These are phyloP conservation scores for Fragum sueziense DNA, from an alignment of 2,888 invertebrate genomes.

Conservation along the genomic window DNA sequence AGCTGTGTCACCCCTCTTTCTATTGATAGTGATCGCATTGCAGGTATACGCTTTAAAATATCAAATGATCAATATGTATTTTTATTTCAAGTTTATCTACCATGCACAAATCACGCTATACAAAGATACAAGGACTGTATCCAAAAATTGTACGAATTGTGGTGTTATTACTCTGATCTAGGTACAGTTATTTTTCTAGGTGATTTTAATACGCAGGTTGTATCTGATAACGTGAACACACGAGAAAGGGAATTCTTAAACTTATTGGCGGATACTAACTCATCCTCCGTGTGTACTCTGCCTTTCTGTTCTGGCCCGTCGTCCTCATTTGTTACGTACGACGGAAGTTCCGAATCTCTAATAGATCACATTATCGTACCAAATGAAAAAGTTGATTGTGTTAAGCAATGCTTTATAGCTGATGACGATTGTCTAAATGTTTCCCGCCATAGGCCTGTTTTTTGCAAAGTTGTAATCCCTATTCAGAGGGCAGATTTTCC, in stretches of 20 bases:
- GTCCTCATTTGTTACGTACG: not conserved
- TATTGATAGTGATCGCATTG: slow-evolving; percentile 4
- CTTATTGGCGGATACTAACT: not conserved
- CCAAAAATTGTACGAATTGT: not conserved
- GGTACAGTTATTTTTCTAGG: not conserved
- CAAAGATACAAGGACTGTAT: not conserved
- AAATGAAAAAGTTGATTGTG: not conserved
- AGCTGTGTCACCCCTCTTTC: not conserved
- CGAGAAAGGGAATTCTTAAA: not conserved
- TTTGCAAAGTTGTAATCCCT: no score
- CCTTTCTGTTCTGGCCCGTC: not conserved
- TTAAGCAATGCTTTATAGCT: not conserved
- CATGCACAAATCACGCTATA: slow-evolving; percentile 1
- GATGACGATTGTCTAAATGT: no score
- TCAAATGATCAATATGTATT: not conserved
- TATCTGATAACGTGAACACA: not conserved
- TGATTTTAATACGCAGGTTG: not conserved
- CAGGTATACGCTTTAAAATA: not conserved
- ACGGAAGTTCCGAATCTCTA: not conserved
- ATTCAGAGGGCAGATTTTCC: no score
- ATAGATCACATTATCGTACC: slow-evolving; percentile 1
- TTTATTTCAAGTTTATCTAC: slow-evolving; percentile 4
- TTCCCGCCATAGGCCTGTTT: not conserved
- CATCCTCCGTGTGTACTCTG: not conserved
- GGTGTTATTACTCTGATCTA: not conserved